Percentiles rank a stretch among this genome's conserved stretches.
phyloP scores from a whole-genome alignment of 53 echinoderm and acorn worm species.

The Luidia sarsii region DNA sequence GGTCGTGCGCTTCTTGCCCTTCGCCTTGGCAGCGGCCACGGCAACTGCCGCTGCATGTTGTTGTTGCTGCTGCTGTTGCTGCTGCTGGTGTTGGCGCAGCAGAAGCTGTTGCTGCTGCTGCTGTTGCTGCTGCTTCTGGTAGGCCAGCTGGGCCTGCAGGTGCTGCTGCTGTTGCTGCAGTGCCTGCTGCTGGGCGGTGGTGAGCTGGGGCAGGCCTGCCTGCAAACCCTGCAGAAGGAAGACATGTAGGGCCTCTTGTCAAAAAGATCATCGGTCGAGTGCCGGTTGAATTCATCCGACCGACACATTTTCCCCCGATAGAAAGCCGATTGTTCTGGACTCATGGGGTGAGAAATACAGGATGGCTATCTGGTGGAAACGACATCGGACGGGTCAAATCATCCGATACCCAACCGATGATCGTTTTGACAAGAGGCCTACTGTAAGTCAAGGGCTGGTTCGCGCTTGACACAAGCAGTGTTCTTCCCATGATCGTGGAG shows the following conservation, averaged over 20 bases:
- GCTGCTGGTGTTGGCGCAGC: slow-evolving; percentile 64
- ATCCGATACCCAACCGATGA: no score
- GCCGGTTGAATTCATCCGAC: no score
- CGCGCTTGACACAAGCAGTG: no score
- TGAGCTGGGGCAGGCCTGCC: slow-evolving; percentile 50
- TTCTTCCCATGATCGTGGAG: no score
- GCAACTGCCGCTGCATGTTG: slow-evolving; percentile 45
- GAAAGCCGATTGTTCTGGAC: no score
- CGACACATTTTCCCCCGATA: no score
- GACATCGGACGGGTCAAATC: no score
- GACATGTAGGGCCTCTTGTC: background rate
- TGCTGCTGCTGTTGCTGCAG: slow-evolving; percentile 69
- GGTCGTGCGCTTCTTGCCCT: slow-evolving; percentile 58
- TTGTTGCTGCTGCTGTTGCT: slow-evolving; percentile 58
- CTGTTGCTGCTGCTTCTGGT: slow-evolving; percentile 80
- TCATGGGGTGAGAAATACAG: no score
- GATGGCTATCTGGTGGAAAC: no score
- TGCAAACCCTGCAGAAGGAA: background rate
- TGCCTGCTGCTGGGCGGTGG: slow-evolving; percentile 50
- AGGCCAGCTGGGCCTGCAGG: slow-evolving; percentile 55
- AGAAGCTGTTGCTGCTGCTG: slow-evolving; percentile 76
- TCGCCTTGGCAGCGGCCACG: slow-evolving; percentile 31
- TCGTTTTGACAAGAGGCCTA: no score
- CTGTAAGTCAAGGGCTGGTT: no score
- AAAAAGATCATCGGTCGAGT: no score